Evolutionary conservation across 2,797 vertebrate genomes (phyloP).

Genomic region (Liasis olivaceus): DNA sequence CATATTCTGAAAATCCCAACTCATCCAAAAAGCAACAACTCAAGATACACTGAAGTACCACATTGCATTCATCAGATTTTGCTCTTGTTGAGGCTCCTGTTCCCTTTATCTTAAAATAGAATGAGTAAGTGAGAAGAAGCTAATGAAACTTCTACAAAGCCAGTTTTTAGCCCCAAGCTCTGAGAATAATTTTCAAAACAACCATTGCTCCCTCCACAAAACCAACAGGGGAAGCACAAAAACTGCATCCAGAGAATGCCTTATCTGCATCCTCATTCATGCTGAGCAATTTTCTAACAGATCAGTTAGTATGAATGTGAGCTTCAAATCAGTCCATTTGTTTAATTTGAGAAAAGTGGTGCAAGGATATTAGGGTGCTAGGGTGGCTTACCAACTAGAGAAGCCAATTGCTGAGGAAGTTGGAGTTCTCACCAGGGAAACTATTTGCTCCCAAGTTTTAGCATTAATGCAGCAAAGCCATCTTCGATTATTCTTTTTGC

Average conservation of each 20-base stretch:
- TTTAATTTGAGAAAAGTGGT: not conserved
- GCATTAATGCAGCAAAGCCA: not conserved
- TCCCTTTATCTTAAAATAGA: not conserved
- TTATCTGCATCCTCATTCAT: not conserved
- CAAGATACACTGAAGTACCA: not conserved
- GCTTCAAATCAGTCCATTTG: not conserved
- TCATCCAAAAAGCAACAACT: no score
- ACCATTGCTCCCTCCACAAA: not conserved
- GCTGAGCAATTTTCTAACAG: not conserved
- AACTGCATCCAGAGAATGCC: not conserved
- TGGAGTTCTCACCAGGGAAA: not conserved
- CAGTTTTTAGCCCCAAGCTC: not conserved
- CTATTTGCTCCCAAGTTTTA: not conserved
- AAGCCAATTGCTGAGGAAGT: not conserved
- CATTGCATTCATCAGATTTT: not conserved
- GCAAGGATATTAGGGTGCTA: not conserved
- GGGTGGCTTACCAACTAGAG: not conserved
- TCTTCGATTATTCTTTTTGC: not conserved
- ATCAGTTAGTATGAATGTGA: not conserved
- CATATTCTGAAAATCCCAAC: no score
- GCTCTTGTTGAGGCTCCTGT: not conserved
- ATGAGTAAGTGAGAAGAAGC: not conserved
- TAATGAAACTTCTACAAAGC: not conserved
- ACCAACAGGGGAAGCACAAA: not conserved
- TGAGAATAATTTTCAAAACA: not conserved